A percentile compares a stretch with the other conserved stretches of the same genome.
Evolutionary conservation across 2,888 invertebrate genomes (phyloP).

Genomic region (Rugalucina vietnamica): DNA sequence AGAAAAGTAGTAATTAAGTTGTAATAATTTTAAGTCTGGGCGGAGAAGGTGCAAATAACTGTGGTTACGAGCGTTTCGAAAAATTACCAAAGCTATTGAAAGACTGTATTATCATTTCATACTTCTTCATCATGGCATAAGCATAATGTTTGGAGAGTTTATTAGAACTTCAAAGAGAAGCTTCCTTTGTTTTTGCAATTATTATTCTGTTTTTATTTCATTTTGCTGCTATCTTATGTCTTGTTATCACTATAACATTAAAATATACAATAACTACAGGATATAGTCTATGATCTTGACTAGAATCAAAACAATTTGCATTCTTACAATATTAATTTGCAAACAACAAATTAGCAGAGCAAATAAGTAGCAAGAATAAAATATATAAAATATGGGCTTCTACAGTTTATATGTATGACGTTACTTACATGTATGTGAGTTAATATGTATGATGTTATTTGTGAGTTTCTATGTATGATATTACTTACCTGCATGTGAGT

Average conservation of each 20-base stretch:
- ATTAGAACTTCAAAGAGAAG: not conserved
- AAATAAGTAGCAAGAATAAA: too few species aligned
- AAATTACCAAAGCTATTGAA: not conserved
- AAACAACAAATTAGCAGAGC: too few species aligned
- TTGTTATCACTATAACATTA: not conserved
- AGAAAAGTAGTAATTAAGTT: not conserved
- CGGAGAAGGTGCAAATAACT: not conserved
- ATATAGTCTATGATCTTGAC: not conserved
- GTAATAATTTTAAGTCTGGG: not conserved
- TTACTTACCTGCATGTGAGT: too few species aligned
- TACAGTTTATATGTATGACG: too few species aligned
- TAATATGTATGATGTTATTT: too few species aligned
- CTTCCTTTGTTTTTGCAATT: not conserved
- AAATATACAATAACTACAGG: not conserved
- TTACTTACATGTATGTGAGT: too few species aligned
- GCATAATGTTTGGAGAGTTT: not conserved
- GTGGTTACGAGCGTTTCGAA: not conserved
- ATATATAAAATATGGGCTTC: too few species aligned
- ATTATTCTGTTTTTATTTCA: not conserved
- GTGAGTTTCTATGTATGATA: too few species aligned
- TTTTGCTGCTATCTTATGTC: not conserved
- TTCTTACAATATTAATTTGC: not conserved
- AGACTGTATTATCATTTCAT: not conserved
- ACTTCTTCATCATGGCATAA: not conserved
- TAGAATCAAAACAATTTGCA: not conserved